Percentiles rank a stretch among this genome's conserved stretches.
Conservation (phyloP, 2,888 invertebrate species). For the Nasonovia ribisnigri region DNA sequence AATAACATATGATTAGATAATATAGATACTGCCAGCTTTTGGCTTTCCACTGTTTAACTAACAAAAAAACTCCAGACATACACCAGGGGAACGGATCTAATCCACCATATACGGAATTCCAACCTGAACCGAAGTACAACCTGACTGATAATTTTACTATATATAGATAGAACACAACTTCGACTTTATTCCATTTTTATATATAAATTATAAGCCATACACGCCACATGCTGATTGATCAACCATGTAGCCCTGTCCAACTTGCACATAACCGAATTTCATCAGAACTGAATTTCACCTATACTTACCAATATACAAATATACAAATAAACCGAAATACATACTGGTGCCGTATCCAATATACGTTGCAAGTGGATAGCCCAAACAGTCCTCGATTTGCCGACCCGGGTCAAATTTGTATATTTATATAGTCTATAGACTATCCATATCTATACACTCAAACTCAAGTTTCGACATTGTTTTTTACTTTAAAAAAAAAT, state of each 20-base stretch:
- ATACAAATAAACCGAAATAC: neutral
- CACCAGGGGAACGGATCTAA: too few relatives aligned
- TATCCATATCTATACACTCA: neutral
- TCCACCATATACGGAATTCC: too few relatives aligned
- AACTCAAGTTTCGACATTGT: neutral
- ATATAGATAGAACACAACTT: neutral
- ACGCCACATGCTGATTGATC: neutral
- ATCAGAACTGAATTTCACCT: neutral
- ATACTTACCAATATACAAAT: neutral
- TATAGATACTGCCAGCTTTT: neutral
- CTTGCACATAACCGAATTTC: neutral
- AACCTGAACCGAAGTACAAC: too few relatives aligned
- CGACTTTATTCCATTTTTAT: neutral
- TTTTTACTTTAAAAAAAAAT: neutral
- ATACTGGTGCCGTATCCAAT: neutral
- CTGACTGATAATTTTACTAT: too few relatives aligned
- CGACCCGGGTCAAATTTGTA: neutral
- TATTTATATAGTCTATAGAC: too few relatives aligned
- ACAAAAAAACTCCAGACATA: too few relatives aligned
- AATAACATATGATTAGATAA: neutral
- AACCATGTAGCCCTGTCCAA: neutral
- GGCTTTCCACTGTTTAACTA: too few relatives aligned
- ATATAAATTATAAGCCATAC: neutral
- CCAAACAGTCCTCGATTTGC: neutral
- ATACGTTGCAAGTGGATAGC: neutral